These are phyloP conservation scores for Melanotaenia pygmaea DNA, from an alignment of 2,797 vertebrate species.

Conservation along the genomic window DNA sequence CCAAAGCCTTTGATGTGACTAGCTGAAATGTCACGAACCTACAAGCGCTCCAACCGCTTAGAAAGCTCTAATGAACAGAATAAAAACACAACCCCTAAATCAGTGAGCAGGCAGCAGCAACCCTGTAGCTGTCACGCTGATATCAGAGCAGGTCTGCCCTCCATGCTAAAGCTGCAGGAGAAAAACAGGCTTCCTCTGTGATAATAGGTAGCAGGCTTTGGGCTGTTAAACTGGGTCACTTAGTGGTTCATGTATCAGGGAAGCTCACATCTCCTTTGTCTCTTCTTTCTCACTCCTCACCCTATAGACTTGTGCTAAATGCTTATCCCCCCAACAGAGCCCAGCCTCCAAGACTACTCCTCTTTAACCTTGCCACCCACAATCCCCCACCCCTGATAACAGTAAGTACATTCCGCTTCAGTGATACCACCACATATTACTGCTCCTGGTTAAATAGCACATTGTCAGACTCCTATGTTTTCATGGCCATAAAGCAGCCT, in stretches of 20 bases:
- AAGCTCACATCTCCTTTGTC: slow-evolving; percentile 31
- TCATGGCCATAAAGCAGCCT: slow-evolving; percentile 42
- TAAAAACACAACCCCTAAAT: slow-evolving; percentile 70
- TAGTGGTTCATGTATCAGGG: slow-evolving; percentile 53
- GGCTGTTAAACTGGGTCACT: slow-evolving; percentile 74
- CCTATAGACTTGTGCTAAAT: slow-evolving; percentile 31
- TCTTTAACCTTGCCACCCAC: slow-evolving; percentile 32
- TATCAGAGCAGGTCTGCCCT: slow-evolving; percentile 61
- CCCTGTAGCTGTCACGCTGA: slow-evolving; percentile 70
- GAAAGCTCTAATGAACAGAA: slow-evolving; percentile 77
- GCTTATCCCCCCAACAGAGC: slow-evolving; percentile 36
- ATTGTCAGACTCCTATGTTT: slow-evolving; percentile 35
- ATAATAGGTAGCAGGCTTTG: slow-evolving; percentile 72
- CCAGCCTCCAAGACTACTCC: slow-evolving; percentile 5
- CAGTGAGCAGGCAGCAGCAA: slow-evolving; percentile 64
- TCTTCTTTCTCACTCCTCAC: slow-evolving; percentile 19
- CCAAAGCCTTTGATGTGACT: slow-evolving; percentile 72
- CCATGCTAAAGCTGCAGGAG: slow-evolving; percentile 55
- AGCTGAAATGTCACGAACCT: slow-evolving; percentile 74
- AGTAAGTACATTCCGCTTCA: slow-evolving; percentile 58
- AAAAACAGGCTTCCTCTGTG: slow-evolving; percentile 60
- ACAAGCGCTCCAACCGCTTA: slow-evolving; percentile 63
- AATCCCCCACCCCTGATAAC: slow-evolving; percentile 36
- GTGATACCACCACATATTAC: slow-evolving; percentile 46
- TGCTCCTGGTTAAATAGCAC: slow-evolving; percentile 32